Evolutionary conservation across 2,113 vertebrate species (phyloP), one percentile per base, ranked within the genome.

Genomic region (Cnemophilus loriae): DNA sequence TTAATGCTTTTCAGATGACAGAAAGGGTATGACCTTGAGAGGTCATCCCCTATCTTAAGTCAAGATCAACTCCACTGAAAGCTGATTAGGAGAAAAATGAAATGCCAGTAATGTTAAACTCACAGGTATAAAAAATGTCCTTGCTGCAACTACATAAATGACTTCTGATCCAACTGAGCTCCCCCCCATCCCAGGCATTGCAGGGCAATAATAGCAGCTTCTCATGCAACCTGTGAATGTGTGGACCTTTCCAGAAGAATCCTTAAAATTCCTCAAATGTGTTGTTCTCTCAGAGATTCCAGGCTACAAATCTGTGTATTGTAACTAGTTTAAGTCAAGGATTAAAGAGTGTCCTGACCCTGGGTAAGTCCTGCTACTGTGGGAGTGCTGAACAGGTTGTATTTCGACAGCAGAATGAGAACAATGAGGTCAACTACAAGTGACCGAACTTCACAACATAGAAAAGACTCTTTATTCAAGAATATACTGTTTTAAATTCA

Each of bases 1-100:
- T 87, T 95, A 96, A 96, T 96, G 59, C 68, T 90, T 97, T 96
- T 96, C 95, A 96, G 91, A 95, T 93, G 94, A 91, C 84, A 93
- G 44, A 95, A 93, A 91, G 84, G 44, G 60, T 87, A 81, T 95
- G 89, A 95, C 94, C 94, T 95, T 93, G 56, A 93, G 76, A 95
- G 95, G 96, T 96, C 95, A 95, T 81, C 83, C 39, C 73, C 80
- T 97, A 92, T 95, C 89, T 95, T 86, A 95, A 96, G 84, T 96
- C 75, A 94, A 80, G 90, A 96, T 96, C 95, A 95, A 95, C 75
- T 92, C 32, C 56, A 67, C 68, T 87, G 80, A 95, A 96, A 95
- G 70, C 76, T 92, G 84, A 90, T 95, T 94, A 93, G 86, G 82
- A 93, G 82, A 78, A 93, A 96, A 97, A 94, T 84, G 79, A 96